Base-by-base conservation (phyloP, 2,888 invertebrate genomes). In the Scotopteryx bipunctaria region DNA sequence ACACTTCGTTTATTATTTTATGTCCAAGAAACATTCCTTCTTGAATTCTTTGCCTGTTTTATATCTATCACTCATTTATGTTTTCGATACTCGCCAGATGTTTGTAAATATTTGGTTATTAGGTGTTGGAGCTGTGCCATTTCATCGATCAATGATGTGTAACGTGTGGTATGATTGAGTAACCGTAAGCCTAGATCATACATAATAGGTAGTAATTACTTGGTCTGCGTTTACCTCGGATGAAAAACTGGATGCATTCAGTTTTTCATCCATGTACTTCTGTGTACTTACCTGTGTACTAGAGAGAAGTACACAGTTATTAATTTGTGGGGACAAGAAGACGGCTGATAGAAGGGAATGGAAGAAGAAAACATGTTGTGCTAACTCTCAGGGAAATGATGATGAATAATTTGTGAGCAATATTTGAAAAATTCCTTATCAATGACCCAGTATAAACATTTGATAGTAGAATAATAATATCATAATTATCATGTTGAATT, bases 51-150 rank as follows among this genome's bases (percentile, higher is more conserved):
- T 35, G 5, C 36, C 5, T 57, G 48, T 55, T 50, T 61, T 51
- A 13, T 42, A 46, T 53, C 38, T 44, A 51, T 55, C 47, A 15
- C 13, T 59, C 55, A 45, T 33, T 45, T 16, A 19, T 60, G 52
- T 63, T 53, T 48, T 67, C 62, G 48, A 59, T 64, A 61, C 36
- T 55, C 44, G 36, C 49, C 46, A 55, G 66, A 42, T 82, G 69
- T 79, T 81, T 72, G 69, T 76, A 80, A 81, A 79, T 72, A 42
- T 36, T 75, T 57, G 16, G 36, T 43, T 45, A 52, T 60, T 33
- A 41, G 40, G 45, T 44, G 37, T 73, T 77, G 74, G 75, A 75
- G 55, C 54, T 41, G 52, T 73, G 77, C 71, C 72, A 75, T 64
- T 65, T 67, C 59, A 69, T 72, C 72, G 66, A 78, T 69, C 51